Percentiles rank a stretch among this genome's conserved stretches.
These are phyloP conservation scores for Otus scops DNA, from an alignment of 2,797 vertebrate species.

Conservation along the genomic window DNA sequence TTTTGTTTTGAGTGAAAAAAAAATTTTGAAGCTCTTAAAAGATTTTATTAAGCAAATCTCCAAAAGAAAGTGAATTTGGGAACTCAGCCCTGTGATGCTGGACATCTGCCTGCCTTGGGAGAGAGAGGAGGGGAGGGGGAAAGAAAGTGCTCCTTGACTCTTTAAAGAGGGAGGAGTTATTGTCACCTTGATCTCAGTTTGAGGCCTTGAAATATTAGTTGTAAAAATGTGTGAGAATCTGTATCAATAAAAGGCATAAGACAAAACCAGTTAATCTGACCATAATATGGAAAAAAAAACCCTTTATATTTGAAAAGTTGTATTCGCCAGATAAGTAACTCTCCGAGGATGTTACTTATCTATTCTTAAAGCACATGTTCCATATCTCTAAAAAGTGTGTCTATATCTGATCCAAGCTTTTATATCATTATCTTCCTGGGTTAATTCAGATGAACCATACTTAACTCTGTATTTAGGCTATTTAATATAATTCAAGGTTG, in stretches of 20 bases:
- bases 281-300: neutral
- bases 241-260: neutral
- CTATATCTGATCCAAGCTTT: neutral
- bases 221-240: neutral
- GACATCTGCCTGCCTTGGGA: neutral
- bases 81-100: neutral
- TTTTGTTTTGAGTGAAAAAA: neutral
- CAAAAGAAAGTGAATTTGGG: neutral
- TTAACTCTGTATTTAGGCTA: neutral
- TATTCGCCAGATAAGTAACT: neutral
- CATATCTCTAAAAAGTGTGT: neutral
- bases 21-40: neutral
- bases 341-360: neutral
- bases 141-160: neutral
- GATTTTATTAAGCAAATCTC: neutral
- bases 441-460: neutral
- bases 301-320: neutral
- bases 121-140: fast-evolving
- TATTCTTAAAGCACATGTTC: neutral
- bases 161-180: neutral
- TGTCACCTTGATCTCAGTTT: neutral
- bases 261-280: neutral
- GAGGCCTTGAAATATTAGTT: neutral
- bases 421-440: neutral
- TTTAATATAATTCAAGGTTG: constrained; percentile 8